Conservation (phyloP, 2,113 vertebrate genomes). For the Brachypodius melanocephalos region DNA sequence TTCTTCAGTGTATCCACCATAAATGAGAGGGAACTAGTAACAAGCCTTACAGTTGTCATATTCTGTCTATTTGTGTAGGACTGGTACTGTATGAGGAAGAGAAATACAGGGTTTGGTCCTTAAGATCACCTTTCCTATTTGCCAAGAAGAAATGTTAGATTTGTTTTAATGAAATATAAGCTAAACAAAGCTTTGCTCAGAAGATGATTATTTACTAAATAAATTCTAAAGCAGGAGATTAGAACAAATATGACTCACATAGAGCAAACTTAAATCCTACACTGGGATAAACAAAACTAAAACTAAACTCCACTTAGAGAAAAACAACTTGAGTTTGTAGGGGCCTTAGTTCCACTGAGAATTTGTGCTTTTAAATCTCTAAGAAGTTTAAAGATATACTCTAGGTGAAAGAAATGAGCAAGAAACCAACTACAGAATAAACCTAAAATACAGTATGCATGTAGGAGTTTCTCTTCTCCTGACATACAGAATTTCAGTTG, state of each 20-base stretch:
- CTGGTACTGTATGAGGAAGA: background rate
- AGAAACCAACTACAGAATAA: background rate
- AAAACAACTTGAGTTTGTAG: background rate
- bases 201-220: constrained; percentile 36
- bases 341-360: background rate
- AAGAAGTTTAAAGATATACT: background rate
- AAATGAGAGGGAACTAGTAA: background rate
- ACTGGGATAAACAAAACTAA: background rate
- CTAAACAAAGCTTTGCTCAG: background rate
- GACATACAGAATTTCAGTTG: background rate
- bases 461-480: constrained; percentile 46
- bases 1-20: background rate
- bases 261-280: constrained; percentile 4
- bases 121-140: background rate
- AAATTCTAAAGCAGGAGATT: background rate
- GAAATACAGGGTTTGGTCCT: background rate
- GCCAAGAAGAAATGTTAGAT: background rate
- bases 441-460: background rate
- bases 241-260: constrained; percentile 21
- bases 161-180: background rate
- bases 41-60: background rate
- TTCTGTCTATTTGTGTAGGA: background rate
- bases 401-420: background rate
- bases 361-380: background rate
- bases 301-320: background rate